Base-by-base conservation (phyloP, 2,797 vertebrate species). In the Sylvia borin region DNA sequence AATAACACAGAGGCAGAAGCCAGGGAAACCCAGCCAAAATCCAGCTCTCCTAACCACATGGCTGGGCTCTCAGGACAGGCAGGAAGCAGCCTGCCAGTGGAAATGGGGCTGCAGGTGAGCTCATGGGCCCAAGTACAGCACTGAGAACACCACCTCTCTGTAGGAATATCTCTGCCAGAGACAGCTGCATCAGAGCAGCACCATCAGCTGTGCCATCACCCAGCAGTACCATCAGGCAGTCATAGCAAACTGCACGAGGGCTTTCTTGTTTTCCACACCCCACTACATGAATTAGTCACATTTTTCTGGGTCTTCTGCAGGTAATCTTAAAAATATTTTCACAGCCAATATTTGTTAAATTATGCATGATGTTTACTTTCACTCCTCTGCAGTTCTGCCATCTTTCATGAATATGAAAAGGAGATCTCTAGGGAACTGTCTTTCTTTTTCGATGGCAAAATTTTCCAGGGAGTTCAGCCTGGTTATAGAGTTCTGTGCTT, bases 311-410 rank as follows among this genome's bases (percentile, higher is more conserved):
- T 45, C 61, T 94, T 90, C 66, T 85, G 79, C 87, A 96, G 96
- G 92, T 94, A 73, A 88, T 61, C 73, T 92, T 61, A 86, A 94
- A 93, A 92, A 73, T 84, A 74, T 50, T 88, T 96, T 76, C 0
- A 1, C 11, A 16, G 70, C 72, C 76, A 71, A 40, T 92, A 60
- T 42, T 70, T 93, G 42, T 70, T 96, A 93, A 96, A 96, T 96
- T 93, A 96, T 97, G 85, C 55, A 95, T 96, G 53, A 25, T 93
- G 90, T 95, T 96, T 96, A 94, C 66, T 86, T 94, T 81, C 40
- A 38, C 38, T 76, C 71, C 66, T 84, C 90, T 84, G 77, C 9
- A 9, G 60, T 65, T 92, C 82, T 92, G 45, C 70, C 20, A 16
- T 45, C 76, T 90, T 82, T 81, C 48, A 48, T 67, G 45, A 84